Conservation (phyloP, 2,113 vertebrate genomes). For the Sisor rabdophorus region DNA sequence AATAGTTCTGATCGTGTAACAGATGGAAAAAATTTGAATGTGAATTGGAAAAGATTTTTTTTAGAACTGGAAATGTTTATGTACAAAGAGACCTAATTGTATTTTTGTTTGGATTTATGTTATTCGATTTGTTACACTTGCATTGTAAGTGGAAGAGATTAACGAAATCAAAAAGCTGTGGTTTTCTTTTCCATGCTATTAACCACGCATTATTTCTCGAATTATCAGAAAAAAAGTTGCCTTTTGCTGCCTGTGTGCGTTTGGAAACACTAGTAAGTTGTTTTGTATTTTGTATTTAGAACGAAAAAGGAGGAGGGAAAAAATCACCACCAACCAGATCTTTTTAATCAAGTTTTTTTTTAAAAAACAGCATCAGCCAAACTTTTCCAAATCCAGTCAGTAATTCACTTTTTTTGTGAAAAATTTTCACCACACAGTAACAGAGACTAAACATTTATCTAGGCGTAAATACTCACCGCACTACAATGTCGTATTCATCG, state of each 20-base stretch:
- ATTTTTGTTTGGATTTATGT: not conserved
- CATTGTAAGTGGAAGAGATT: not conserved
- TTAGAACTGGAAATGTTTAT: not conserved
- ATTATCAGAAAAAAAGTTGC: not conserved
- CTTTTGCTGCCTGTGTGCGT: not conserved
- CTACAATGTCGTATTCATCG: conserved; percentile 89
- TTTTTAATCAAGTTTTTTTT: conserved; percentile 13
- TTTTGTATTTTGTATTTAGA: not conserved
- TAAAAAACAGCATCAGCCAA: too few species aligned
- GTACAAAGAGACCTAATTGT: not conserved
- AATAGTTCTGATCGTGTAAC: not conserved
- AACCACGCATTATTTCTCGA: not conserved
- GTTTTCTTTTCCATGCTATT: not conserved
- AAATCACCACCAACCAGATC: not conserved
- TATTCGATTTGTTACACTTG: not conserved
- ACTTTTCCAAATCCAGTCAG: not conserved
- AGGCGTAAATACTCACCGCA: conserved; percentile 79
- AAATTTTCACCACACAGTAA: not conserved
- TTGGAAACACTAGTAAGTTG: too few species aligned
- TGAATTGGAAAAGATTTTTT: not conserved
- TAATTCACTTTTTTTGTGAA: not conserved
- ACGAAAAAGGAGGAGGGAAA: not conserved
- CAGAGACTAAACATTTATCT: not conserved
- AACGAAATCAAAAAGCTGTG: not conserved
- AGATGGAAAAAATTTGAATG: not conserved